Percentiles rank a stretch among this genome's conserved stretches.
These are phyloP conservation scores for Mustelus asterias DNA, from an alignment of 2,113 vertebrate species.

Conservation along the genomic window DNA sequence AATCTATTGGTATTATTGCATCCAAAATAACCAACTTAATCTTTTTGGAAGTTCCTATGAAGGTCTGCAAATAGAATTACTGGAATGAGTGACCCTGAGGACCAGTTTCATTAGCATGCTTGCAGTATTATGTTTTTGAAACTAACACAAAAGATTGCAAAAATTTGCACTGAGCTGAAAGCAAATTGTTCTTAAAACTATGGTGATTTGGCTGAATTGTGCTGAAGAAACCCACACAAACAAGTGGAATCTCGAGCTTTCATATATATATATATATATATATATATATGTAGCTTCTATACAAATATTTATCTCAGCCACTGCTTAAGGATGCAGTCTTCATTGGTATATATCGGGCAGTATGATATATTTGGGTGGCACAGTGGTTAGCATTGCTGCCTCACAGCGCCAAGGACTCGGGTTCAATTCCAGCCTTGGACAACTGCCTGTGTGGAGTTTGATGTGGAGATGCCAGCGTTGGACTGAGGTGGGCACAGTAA, in stretches of 20 bases:
- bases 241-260: neutral
- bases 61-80: neutral
- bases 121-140: neutral
- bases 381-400: too few relatives aligned
- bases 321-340: neutral
- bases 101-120: neutral
- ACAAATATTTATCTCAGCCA: neutral
- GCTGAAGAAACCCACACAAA: neutral
- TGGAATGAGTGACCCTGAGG: neutral
- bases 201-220: neutral
- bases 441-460: too few relatives aligned
- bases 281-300: neutral
- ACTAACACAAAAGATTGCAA: neutral
- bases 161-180: neutral
- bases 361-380: too few relatives aligned
- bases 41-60: neutral
- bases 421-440: too few relatives aligned
- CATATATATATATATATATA: neutral
- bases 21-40: neutral
- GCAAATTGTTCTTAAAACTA: neutral
- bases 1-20: neutral
- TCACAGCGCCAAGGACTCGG: too few relatives aligned
- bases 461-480: too few relatives aligned
- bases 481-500: too few relatives aligned
- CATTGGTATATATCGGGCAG: neutral